A percentile compares a stretch with the other conserved stretches of the same genome.
Conservation (phyloP, 1,140 invertebrate species). For the Zaprionus africanus region DNA sequence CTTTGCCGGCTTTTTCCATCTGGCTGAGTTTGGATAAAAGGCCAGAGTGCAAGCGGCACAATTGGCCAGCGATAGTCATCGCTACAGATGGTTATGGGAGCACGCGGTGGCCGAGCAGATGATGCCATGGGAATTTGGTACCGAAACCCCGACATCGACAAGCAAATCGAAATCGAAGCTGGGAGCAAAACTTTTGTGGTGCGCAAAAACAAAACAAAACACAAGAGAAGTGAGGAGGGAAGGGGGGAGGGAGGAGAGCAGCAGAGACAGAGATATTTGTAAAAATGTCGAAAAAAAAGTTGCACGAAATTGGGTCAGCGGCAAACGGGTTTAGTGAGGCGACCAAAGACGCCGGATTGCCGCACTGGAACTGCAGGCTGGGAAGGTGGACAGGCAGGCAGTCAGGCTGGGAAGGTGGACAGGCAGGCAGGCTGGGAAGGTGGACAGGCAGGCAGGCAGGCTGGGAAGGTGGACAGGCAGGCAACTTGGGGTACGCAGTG, state of each 20-base stretch:
- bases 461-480: not conserved
- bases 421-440: not conserved
- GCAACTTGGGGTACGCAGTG: not conserved
- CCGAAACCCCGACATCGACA: too few species aligned
- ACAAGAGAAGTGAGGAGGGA: not conserved
- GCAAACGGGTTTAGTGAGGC: conserved; percentile 66
- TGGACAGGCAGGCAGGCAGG: not conserved
- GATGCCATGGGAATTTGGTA: not conserved
- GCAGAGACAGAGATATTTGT: conserved; percentile 46
- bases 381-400: not conserved
- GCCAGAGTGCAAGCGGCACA: conserved; percentile 35
- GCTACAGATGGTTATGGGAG: conserved; percentile 1
- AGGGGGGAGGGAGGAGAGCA: not conserved
- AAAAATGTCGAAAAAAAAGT: conserved; percentile 70
- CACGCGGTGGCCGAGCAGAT: not conserved
- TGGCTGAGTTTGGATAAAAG: conserved; percentile 60
- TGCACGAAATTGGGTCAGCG: conserved; percentile 75
- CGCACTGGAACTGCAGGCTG: not conserved
- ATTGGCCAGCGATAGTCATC: not conserved
- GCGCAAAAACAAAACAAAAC: conserved; percentile 4
- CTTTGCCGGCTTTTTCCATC: conserved; percentile 10
- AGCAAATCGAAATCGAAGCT: conserved; percentile 6
- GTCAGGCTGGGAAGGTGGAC: conserved; percentile 48
- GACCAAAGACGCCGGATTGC: not conserved
- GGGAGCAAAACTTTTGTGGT: not conserved